Evolutionary conservation across 2,888 invertebrate species (phyloP), one percentile per base, ranked within the genome.

Genomic region (Eueremaeus valkanovi): DNA sequence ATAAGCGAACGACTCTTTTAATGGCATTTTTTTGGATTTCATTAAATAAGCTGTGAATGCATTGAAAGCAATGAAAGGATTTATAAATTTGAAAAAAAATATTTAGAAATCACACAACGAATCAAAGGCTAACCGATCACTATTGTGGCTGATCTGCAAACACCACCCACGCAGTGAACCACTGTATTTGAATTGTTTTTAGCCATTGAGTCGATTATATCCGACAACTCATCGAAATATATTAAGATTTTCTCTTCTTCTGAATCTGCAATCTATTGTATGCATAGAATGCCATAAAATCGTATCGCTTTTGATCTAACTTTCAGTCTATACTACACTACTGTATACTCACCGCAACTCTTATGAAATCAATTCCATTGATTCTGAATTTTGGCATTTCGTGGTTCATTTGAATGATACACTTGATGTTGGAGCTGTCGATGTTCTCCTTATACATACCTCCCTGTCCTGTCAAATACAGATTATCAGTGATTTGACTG

Each of bases 121-220:
- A 49, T 49, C 18, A 49, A 18, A 16, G 18, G 49, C 49, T 21
- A 9, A 24, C 27, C 78, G n/a, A 79, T 72, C 16, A 78, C 78
- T 24, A 79, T 55, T 27, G 79, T 51, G 31, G 78, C 78, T 31
- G 79, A 79, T 11, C 95, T 87, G 79, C 92, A 92, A 3, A 94
- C 91, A 0, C 95, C 95, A 0, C 94, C 94, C 1, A 94, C 91
- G 82, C 95, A 95, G 82, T 95, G 74, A 0, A 74, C 74, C 9
- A 74, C 68, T 1, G 31, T 29, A n/a, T 45, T 36, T 27, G 16
- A 27, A 27, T 40, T 40, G 27, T 70, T 45, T 24, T 27, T 40
- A 8, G 31, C 9, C 24, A 45, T 42, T 70, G 13, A 11, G 11
- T 66, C 0, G 13, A 74, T 68, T 49, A 36, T 74, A 31, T 74